A percentile compares a stretch with the other conserved stretches of the same genome.
Conservation (phyloP, 1,140 invertebrate species). For the Zaprionus inermis region DNA sequence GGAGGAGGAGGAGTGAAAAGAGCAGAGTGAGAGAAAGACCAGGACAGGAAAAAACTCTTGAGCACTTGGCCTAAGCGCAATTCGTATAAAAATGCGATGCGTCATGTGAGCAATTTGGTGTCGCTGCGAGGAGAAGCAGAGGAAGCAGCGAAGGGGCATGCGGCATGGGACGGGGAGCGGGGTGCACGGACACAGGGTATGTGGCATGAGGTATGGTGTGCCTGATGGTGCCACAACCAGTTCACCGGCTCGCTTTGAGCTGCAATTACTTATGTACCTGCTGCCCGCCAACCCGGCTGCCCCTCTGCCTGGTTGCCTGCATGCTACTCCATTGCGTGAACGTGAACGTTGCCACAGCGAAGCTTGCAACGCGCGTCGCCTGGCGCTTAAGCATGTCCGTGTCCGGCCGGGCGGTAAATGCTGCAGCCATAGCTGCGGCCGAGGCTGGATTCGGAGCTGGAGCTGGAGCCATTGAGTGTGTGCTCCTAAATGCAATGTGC, state of each 20-base stretch:
- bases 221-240: constrained; percentile 77
- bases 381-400: constrained; percentile 81
- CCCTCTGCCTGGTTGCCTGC: not conserved
- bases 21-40: constrained; percentile 2
- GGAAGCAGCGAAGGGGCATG: not conserved
- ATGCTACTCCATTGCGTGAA: constrained; percentile 17
- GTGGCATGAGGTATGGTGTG: constrained; percentile 11
- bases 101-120: constrained; percentile 81
- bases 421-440: constrained; percentile 1
- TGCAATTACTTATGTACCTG: constrained; percentile 79
- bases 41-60: constrained; percentile 17
- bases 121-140: constrained; percentile 29
- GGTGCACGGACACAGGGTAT: constrained; percentile 19
- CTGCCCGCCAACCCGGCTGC: constrained; percentile 17
- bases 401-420: constrained; percentile 56
- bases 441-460: constrained; percentile 4
- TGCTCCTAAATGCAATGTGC: constrained; percentile 68
- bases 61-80: constrained; percentile 42
- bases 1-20: constrained; percentile 6
- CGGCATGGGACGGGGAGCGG: constrained; percentile 2
- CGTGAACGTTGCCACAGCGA: constrained; percentile 21
- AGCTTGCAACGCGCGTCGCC: constrained; percentile 44
- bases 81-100: constrained; percentile 78
- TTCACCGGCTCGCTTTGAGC: constrained; percentile 75
- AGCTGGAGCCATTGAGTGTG: constrained; percentile 22